Conservation (phyloP, 2,113 vertebrate species). For the Cheilinus undulatus region DNA sequence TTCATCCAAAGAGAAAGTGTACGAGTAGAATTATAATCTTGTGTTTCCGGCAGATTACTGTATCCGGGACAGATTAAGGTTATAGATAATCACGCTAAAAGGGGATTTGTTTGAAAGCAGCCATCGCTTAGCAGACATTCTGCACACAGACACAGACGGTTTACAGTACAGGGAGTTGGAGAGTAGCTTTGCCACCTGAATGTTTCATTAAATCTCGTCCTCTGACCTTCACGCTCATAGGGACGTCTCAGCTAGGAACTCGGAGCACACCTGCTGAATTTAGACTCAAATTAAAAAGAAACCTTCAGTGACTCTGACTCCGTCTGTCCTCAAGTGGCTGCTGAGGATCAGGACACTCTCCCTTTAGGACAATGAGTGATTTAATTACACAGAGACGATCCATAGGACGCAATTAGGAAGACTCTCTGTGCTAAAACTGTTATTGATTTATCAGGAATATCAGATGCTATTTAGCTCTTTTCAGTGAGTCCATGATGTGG, state of each 20-base stretch:
- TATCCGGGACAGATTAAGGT: slow-evolving; percentile 64
- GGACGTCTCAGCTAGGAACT: neutral
- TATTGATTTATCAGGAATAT: too few species aligned
- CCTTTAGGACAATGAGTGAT: neutral
- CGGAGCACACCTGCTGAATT: slow-evolving; percentile 55
- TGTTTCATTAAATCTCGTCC: slow-evolving; percentile 22
- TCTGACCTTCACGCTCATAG: slow-evolving; percentile 21
- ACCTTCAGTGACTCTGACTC: neutral
- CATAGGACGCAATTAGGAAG: neutral
- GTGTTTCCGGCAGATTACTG: slow-evolving; percentile 57
- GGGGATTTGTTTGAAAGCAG: slow-evolving; percentile 68
- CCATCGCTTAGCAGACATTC: neutral
- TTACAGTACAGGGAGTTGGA: slow-evolving; percentile 8
- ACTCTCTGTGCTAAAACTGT: neutral
- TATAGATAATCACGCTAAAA: slow-evolving; percentile 69
- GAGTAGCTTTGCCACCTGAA: slow-evolving; percentile 11
- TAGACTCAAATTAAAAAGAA: neutral
- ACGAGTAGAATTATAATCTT: slow-evolving; percentile 16
- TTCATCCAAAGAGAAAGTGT: neutral
- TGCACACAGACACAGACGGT: neutral
- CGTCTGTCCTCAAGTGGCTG: neutral
- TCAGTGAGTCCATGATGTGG: too few species aligned
- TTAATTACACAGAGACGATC: neutral
- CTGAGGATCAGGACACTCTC: neutral
- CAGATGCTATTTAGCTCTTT: too few species aligned